These are phyloP conservation scores for Lophura swinhoii DNA, from an alignment of 2,797 vertebrate species.

Conservation along the genomic window DNA sequence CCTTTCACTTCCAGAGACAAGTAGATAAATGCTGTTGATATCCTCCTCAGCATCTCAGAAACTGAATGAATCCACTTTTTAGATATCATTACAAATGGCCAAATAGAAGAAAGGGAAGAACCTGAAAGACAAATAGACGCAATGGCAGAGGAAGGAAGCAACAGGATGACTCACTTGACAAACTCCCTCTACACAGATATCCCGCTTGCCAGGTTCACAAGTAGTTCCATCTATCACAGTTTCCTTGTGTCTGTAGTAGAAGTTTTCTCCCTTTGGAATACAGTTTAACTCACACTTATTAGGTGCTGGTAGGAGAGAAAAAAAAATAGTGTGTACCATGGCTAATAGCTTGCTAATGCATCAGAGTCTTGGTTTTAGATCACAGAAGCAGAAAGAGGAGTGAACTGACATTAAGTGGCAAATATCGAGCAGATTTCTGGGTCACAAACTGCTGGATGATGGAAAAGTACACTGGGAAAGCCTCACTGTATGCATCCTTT, in stretches of 20 bases:
- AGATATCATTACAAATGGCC: not conserved
- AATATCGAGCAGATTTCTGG: not conserved
- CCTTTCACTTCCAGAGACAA: not conserved
- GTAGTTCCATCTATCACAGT: conserved; percentile 90
- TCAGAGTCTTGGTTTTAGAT: not conserved
- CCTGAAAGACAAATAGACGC: not conserved
- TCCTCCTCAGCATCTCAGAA: not conserved
- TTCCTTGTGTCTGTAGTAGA: conserved; percentile 90
- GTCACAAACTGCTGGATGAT: not conserved
- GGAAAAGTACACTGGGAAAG: not conserved
- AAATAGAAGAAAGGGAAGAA: not conserved
- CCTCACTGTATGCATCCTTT: not conserved
- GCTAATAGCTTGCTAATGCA: not conserved
- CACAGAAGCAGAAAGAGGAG: not conserved
- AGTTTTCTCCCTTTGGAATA: conserved; percentile 95
- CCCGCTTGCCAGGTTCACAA: conserved; percentile 90
- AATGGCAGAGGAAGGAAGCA: not conserved
- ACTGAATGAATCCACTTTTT: not conserved
- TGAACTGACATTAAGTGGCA: not conserved
- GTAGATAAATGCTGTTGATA: not conserved
- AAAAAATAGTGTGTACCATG: not conserved
- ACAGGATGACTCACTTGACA: conserved; percentile 85
- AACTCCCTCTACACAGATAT: conserved; percentile 91
- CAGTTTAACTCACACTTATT: conserved; percentile 97
- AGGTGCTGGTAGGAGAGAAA: conserved; percentile 79